Base-by-base conservation (phyloP, 2,113 vertebrate species). In the Taxidea taxus region DNA sequence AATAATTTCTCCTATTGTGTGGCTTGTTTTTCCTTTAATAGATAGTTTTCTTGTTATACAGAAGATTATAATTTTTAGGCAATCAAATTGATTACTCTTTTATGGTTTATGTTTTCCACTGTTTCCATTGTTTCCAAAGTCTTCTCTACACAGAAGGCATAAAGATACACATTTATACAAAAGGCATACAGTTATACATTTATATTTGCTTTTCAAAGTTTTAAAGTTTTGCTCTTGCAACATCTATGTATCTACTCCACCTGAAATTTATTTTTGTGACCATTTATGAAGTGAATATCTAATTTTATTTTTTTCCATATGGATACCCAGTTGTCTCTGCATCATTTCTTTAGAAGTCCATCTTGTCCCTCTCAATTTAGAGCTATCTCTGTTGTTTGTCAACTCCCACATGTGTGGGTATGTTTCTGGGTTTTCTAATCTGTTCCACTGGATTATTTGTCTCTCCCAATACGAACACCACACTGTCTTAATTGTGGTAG, bases 201-300 rank as follows among this genome's bases (percentile, higher is more conserved):
- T 87, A 4, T 75, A 56, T 93, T 94, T 96, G 83, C 70, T 93
- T 62, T 66, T 84, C 13, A 92, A 80, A 82, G 37, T 88, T 83
- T 77, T 34, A 13, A 54, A 85, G 42, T 93, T 95, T 90, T 84
- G 25, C 68, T 74, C 31, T 87, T 62, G 49, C 87, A 49, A 60
- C 12, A 29, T 70, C 58, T 84, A 72, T 44, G 18, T 78, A 37
- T 91, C n/a, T 87, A 14, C 13, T 66, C 72, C 89, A 95, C 89
- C 89, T 87, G 86, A 92, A 92, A 88, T 84, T 72, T 80, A 80
- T 96, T 92, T 87, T 90, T 90, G 47, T 95, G 66, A 66, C 27
- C 14, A 20, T 56, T 77, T 68, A 42, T 42, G 68, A 72, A 47
- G 51, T 29, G 87, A 91, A 91, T 64, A 72, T 39, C 91, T 91